Percentiles rank a stretch among this genome's conserved stretches.
phyloP scores from a whole-genome alignment of 2,113 vertebrate genomes.

The Myxocyprinus asiaticus region DNA sequence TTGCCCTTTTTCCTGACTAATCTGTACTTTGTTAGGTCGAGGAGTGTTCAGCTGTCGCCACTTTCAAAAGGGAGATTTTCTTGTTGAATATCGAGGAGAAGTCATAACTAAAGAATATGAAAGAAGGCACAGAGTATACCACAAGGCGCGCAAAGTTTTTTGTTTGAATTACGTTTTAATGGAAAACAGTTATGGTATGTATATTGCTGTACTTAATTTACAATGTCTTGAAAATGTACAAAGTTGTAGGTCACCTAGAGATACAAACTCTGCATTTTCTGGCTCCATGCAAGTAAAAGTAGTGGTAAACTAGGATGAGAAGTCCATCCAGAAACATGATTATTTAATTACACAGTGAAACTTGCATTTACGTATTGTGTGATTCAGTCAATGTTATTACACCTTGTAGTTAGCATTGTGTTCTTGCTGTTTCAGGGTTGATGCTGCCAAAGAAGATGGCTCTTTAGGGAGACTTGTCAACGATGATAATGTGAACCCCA shows the following conservation, averaged over 20 bases:
- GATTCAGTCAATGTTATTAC: background rate
- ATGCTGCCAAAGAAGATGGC: slow-evolving; percentile 45
- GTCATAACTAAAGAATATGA: slow-evolving; percentile 40
- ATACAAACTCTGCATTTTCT: background rate
- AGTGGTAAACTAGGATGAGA: background rate
- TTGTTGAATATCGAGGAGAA: slow-evolving; percentile 8
- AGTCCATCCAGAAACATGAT: too few species aligned
- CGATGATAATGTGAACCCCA: slow-evolving; percentile 40
- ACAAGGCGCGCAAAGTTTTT: slow-evolving; percentile 34
- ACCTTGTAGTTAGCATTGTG: background rate
- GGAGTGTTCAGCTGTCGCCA: background rate
- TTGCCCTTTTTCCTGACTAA: background rate
- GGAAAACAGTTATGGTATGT: slow-evolving; percentile 45
- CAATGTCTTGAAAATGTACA: background rate
- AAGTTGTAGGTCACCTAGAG: slow-evolving; percentile 15
- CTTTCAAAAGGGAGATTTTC: slow-evolving; percentile 1
- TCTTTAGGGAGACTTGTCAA: slow-evolving; percentile 45
- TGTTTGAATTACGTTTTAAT: slow-evolving; percentile 45
- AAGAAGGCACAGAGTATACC: slow-evolving; percentile 24
- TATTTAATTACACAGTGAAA: too few species aligned
- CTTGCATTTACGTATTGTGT: background rate
- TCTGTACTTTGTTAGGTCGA: background rate
- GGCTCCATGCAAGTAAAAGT: background rate
- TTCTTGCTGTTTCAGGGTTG: slow-evolving; percentile 33
- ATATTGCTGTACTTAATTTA: slow-evolving; percentile 1